Conservation (phyloP, 2,113 vertebrate genomes). For the Columbina picui region DNA sequence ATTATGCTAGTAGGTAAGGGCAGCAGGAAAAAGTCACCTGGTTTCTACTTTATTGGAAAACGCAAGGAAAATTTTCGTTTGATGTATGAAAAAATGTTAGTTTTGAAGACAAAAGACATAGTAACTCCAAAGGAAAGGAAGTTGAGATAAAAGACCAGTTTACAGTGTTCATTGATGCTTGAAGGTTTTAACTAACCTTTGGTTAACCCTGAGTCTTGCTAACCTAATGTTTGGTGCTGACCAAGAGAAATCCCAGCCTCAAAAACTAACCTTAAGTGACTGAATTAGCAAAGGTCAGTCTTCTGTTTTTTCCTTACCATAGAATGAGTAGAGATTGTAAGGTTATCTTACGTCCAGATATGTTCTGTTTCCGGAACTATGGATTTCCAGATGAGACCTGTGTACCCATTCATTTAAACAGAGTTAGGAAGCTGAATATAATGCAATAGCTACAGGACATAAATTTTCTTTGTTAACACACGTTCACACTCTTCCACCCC, state of each 20-base stretch:
- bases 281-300: background rate
- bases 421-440: background rate
- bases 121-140: background rate
- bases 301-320: background rate
- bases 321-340: background rate
- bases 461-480: background rate
- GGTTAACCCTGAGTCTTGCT: background rate
- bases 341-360: background rate
- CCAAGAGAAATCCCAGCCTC: background rate
- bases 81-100: background rate
- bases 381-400: background rate
- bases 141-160: background rate
- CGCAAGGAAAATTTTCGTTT: accelerated
- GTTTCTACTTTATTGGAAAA: background rate
- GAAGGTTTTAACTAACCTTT: background rate
- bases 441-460: background rate
- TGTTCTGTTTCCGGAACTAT: background rate
- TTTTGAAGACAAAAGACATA: background rate
- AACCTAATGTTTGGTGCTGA: background rate
- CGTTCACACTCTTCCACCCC: accelerated
- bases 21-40: background rate
- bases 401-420: background rate
- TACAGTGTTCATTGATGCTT: background rate
- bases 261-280: background rate
- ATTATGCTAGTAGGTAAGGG: background rate